Percentiles rank a stretch among this genome's conserved stretches.
These are phyloP conservation scores for Chaunax sp. DNA, from an alignment of 2,797 vertebrate genomes.

Conservation along the genomic window DNA sequence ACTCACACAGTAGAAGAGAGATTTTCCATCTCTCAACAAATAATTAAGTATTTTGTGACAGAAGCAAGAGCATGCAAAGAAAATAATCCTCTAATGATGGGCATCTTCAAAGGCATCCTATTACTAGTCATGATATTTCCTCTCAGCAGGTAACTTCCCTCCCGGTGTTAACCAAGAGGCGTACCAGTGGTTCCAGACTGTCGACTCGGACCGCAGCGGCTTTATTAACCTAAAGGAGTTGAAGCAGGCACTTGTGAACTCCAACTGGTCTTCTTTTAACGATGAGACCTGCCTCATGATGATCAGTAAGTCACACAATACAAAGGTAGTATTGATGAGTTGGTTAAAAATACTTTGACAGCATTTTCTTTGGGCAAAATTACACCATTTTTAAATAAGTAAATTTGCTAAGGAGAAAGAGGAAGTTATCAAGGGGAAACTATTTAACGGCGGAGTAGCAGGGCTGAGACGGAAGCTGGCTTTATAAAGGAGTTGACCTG, in stretches of 20 bases:
- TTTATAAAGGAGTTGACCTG: not conserved
- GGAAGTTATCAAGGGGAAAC: not conserved
- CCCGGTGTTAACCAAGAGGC: conserved; percentile 90
- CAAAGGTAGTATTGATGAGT: not conserved
- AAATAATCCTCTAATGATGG: conserved; percentile 17
- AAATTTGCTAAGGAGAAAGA: not conserved
- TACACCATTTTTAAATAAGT: not conserved
- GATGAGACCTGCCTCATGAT: conserved; percentile 96
- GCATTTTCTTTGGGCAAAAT: conserved; percentile 13
- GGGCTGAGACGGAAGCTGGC: not conserved
- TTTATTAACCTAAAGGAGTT: conserved; percentile 93
- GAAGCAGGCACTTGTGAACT: conserved; percentile 94
- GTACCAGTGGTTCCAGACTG: conserved; percentile 92
- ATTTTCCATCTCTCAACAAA: conserved; percentile 50
- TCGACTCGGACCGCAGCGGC: conserved; percentile 91
- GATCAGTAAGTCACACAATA: conserved; percentile 89
- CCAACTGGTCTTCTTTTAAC: conserved; percentile 94
- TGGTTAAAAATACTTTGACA: not conserved
- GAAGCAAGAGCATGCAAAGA: not conserved
- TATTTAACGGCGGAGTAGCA: not conserved
- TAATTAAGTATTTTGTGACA: conserved; percentile 41
- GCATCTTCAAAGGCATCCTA: conserved; percentile 16
- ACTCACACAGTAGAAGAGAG: conserved; percentile 5
- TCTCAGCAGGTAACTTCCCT: conserved; percentile 82
- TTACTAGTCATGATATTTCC: not conserved